These are phyloP conservation scores for Pycnonotus jocosus DNA, from an alignment of 2,113 vertebrate genomes.

Conservation along the genomic window DNA sequence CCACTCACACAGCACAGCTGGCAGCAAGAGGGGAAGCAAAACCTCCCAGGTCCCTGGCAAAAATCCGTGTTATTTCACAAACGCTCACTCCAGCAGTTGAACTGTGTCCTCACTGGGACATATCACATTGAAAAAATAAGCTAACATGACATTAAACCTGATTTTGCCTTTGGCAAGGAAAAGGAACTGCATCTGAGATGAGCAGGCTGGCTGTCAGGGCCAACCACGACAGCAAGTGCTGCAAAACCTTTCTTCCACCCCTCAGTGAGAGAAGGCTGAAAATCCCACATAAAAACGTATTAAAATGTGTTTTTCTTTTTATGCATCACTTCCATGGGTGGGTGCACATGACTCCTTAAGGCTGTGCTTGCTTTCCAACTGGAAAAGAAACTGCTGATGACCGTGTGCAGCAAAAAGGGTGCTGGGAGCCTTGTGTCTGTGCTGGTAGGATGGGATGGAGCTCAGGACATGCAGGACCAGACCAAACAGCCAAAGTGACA, in stretches of 20 bases:
- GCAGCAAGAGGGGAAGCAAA: background rate
- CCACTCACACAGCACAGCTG: background rate
- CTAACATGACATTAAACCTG: background rate
- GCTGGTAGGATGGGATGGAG: background rate
- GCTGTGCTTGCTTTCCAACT: background rate
- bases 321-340: rapidly evolving
- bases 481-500: background rate
- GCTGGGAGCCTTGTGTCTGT: background rate
- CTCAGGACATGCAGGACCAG: background rate
- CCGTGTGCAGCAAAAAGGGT: rapidly evolving
- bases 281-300: background rate
- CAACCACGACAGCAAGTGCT: background rate
- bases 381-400: background rate
- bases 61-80: background rate
- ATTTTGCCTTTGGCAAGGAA: background rate
- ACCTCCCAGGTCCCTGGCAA: background rate
- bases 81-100: background rate
- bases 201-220: background rate
- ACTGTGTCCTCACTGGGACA: background rate
- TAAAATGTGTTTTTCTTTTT: background rate
- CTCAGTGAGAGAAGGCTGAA: background rate
- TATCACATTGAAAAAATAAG: background rate
- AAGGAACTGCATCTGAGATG: background rate
- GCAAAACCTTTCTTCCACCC: background rate
- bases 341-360: background rate